Evolutionary conservation across 2,888 invertebrate genomes (phyloP).

Genomic region (Tetropium fuscum): DNA sequence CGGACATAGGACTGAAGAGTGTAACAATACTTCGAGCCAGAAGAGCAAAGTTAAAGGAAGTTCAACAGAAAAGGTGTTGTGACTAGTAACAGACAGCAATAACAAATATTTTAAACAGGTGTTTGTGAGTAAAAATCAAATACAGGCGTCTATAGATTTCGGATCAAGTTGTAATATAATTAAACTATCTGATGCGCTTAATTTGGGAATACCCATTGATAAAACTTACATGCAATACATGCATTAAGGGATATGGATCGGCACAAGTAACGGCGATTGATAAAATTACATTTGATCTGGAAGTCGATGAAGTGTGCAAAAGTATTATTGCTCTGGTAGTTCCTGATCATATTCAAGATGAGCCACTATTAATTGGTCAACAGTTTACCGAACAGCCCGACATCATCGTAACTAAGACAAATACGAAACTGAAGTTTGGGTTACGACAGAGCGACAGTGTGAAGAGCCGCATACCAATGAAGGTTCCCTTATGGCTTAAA

Average conservation of each 20-base stretch:
- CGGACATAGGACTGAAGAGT: slow-evolving; percentile 7
- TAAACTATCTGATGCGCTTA: neutral
- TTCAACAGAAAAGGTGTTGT: neutral
- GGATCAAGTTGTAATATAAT: neutral
- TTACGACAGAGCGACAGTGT: too few species aligned
- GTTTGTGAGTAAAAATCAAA: neutral
- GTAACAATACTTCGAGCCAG: too few species aligned
- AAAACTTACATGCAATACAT: neutral
- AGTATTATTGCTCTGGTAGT: slow-evolving; percentile 22
- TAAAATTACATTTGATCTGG: neutral
- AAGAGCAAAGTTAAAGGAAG: too few species aligned
- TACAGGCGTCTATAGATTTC: neutral
- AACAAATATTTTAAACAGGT: neutral
- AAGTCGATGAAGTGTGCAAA: slow-evolving; percentile 27
- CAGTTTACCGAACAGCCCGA: slow-evolving; percentile 32
- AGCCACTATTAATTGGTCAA: slow-evolving; percentile 32
- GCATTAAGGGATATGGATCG: slow-evolving; percentile 2
- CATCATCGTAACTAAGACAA: slow-evolving; percentile 22
- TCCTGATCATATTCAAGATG: slow-evolving; percentile 24
- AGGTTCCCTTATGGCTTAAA: slow-evolving; percentile 12
- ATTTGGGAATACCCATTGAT: neutral
- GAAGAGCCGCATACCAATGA: neutral
- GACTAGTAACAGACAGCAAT: neutral
- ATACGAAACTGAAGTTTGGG: neutral
- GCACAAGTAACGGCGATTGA: slow-evolving; percentile 7